A percentile compares a stretch with the other conserved stretches of the same genome.
phyloP scores from a whole-genome alignment of 2,797 vertebrate species.

The Falco rusticolus region DNA sequence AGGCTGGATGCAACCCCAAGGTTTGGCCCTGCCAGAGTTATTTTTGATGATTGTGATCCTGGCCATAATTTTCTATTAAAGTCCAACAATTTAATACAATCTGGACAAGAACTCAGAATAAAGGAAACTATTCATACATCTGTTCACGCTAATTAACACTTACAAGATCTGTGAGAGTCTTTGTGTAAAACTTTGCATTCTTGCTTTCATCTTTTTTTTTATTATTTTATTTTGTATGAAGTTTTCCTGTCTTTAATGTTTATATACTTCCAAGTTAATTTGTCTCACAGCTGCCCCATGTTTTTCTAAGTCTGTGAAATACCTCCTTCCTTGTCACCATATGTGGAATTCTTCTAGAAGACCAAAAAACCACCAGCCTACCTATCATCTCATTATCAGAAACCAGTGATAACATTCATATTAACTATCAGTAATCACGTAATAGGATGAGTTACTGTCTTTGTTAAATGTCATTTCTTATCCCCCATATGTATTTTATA shows the following conservation, averaged over 20 bases:
- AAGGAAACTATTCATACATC: not conserved
- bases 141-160: conserved; percentile 45
- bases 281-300: not conserved
- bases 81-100: not conserved
- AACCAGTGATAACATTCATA: not conserved
- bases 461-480: not conserved
- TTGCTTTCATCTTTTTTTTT: not conserved
- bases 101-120: not conserved
- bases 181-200: not conserved
- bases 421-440: not conserved
- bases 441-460: not conserved
- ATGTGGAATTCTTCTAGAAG: not conserved
- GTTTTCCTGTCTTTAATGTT: not conserved
- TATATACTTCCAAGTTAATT: not conserved
- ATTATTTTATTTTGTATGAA: not conserved
- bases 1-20: not conserved
- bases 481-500: not conserved
- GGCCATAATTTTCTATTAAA: not conserved
- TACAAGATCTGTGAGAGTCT: not conserved
- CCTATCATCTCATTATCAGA: not conserved
- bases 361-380: not conserved
- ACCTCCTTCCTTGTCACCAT: not conserved
- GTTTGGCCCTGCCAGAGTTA: not conserved
- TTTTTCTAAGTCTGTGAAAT: not conserved
- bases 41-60: not conserved